Conservation (phyloP, 2,797 vertebrate genomes). For the Lycodopsis pacificus region DNA sequence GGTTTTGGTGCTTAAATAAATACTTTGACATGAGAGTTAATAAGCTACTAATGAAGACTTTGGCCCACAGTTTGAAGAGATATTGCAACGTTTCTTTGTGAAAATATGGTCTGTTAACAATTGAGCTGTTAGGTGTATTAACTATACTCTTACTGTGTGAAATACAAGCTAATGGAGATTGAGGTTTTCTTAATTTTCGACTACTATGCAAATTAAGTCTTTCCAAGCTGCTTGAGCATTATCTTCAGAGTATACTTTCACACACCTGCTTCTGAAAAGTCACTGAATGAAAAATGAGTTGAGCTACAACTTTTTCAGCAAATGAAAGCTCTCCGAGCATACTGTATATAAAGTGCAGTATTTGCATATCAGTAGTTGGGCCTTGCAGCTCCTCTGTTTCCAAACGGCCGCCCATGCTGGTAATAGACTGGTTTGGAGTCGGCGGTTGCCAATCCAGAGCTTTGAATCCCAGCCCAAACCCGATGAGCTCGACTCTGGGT, state of each 20-base stretch:
- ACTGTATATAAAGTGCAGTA: not conserved
- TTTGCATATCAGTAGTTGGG: slow-evolving; percentile 15
- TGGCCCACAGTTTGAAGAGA: slow-evolving; percentile 12
- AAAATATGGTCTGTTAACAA: slow-evolving; percentile 9
- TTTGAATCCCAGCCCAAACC: slow-evolving; percentile 58
- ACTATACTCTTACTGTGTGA: not conserved
- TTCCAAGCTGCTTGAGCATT: not conserved
- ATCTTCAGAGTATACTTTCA: slow-evolving; percentile 9
- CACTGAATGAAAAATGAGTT: not conserved
- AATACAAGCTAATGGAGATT: not conserved
- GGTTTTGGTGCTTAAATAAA: slow-evolving; percentile 31
- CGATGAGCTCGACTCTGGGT: slow-evolving; percentile 47
- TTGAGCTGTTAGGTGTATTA: slow-evolving; percentile 10
- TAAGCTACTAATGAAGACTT: slow-evolving; percentile 24
- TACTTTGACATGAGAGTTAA: slow-evolving; percentile 22
- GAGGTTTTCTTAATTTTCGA: not conserved
- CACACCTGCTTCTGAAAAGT: slow-evolving; percentile 3
- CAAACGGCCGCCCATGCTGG: slow-evolving; percentile 43
- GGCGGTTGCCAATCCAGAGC: slow-evolving; percentile 49
- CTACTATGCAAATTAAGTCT: not conserved
- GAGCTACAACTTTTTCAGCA: slow-evolving; percentile 3
- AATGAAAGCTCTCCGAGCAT: not conserved
- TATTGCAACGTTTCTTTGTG: not conserved
- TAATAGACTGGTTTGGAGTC: slow-evolving; percentile 41
- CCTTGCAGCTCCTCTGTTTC: slow-evolving; percentile 28